Evolutionary conservation across 2,113 vertebrate species (phyloP).

Genomic region (Pionites leucogaster): DNA sequence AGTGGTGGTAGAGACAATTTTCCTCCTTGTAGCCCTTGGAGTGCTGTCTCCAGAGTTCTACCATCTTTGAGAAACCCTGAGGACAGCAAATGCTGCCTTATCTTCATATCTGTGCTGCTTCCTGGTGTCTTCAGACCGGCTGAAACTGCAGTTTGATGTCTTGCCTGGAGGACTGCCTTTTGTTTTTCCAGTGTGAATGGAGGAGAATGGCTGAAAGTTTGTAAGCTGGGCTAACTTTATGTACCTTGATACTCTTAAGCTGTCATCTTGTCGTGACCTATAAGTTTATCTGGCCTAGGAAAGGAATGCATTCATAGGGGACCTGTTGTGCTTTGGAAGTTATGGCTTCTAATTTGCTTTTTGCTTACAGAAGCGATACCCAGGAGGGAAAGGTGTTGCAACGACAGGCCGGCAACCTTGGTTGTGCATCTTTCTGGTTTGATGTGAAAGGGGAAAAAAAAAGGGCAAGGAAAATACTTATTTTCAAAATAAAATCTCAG

Average conservation of each 20-base stretch:
- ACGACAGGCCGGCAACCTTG: not conserved
- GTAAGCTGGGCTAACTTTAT: not conserved
- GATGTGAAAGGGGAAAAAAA: no score
- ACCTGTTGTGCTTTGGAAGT: not conserved
- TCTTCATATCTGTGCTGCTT: not conserved
- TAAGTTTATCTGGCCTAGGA: not conserved
- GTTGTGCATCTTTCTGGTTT: not conserved
- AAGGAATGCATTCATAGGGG: not conserved
- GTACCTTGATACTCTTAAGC: not conserved
- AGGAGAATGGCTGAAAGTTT: not conserved
- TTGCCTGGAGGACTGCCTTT: not conserved
- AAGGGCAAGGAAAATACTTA: not conserved
- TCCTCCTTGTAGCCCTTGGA: not conserved
- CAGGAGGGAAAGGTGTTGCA: not conserved
- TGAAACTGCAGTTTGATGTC: not conserved
- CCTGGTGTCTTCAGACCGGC: not conserved
- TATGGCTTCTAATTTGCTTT: not conserved
- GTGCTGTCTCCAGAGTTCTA: not conserved
- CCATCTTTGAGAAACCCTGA: not conserved
- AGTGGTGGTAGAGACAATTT: not conserved
- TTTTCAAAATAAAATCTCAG: not conserved
- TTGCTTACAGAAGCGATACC: not conserved
- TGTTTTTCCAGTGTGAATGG: not conserved
- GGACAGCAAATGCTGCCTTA: not conserved
- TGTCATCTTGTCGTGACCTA: not conserved